These are phyloP conservation scores for Malacosoma neustria DNA, from an alignment of 2,888 invertebrate genomes.

Conservation along the genomic window DNA sequence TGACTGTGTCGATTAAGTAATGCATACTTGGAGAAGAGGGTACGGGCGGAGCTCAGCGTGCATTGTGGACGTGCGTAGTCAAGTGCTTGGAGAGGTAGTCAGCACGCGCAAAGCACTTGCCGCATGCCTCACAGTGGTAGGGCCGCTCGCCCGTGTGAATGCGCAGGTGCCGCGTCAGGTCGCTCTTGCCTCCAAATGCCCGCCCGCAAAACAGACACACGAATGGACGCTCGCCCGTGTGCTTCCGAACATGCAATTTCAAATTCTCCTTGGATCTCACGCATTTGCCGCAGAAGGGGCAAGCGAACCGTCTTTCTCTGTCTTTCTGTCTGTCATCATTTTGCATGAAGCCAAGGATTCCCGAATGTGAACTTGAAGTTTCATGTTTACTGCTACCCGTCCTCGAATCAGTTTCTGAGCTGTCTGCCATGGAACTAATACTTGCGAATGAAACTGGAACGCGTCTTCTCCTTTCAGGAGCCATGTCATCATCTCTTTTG, in stretches of 20 bases:
- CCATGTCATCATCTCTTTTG: conserved; percentile 42
- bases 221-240: conserved; percentile 91
- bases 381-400: conserved; percentile 62
- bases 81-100: conserved; percentile 94
- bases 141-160: conserved; percentile 93
- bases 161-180: conserved; percentile 88
- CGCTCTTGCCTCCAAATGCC: conserved; percentile 92
- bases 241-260: conserved; percentile 90
- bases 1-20: conserved; percentile 46
- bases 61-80: conserved; percentile 90
- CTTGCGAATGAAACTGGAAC: conserved; percentile 68
- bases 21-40: conserved; percentile 39
- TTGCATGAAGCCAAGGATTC: conserved; percentile 78
- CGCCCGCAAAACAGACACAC: conserved; percentile 92
- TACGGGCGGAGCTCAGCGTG: conserved; percentile 65
- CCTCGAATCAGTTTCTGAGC: conserved; percentile 66
- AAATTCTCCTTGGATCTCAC: conserved; percentile 92
- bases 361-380: conserved; percentile 71
- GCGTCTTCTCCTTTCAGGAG: conserved; percentile 40
- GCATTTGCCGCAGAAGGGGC: conserved; percentile 92
- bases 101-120: conserved; percentile 92
- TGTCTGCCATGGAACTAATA: conserved; percentile 69
- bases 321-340: conserved; percentile 72
- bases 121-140: conserved; percentile 94
- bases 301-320: conserved; percentile 86